Conservation (phyloP, 2,113 vertebrate species). For the Podilymbus podiceps region DNA sequence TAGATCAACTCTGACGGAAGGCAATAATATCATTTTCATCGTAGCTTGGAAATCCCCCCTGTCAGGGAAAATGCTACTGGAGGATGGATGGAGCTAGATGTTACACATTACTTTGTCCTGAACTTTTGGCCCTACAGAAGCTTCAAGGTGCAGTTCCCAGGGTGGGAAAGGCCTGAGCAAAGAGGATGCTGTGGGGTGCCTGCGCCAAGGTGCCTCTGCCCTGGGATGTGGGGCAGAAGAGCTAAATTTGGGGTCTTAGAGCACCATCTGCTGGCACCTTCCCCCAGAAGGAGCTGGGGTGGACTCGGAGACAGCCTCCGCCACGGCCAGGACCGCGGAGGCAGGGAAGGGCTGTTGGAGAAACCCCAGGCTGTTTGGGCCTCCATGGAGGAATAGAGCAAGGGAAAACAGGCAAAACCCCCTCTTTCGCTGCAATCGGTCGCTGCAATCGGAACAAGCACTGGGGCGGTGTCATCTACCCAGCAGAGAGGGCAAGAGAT, state of each 20-base stretch:
- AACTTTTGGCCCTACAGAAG: neutral
- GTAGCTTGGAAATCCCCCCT: neutral
- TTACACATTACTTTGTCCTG: neutral
- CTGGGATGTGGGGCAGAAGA: neutral
- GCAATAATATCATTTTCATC: neutral
- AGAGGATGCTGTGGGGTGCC: neutral
- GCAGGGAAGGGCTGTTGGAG: neutral
- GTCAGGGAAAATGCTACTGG: neutral
- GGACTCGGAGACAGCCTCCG: neutral
- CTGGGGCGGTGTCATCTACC: neutral
- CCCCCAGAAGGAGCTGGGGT: neutral
- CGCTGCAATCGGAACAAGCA: fast-evolving
- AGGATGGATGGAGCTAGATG: neutral
- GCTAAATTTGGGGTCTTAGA: constrained; percentile 3
- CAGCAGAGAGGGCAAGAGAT: neutral
- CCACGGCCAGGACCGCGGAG: neutral
- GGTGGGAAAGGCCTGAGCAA: neutral
- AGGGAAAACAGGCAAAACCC: neutral
- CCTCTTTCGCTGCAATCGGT: no score
- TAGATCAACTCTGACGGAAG: neutral
- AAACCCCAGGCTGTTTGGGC: neutral
- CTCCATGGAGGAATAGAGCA: neutral
- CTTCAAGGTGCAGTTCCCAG: neutral
- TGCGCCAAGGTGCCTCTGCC: neutral
- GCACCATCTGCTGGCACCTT: constrained; percentile 59